Evolutionary conservation across 2,888 invertebrate genomes (phyloP), one percentile per base, ranked within the genome.

Genomic region (Eumacrocentrus americanus): DNA sequence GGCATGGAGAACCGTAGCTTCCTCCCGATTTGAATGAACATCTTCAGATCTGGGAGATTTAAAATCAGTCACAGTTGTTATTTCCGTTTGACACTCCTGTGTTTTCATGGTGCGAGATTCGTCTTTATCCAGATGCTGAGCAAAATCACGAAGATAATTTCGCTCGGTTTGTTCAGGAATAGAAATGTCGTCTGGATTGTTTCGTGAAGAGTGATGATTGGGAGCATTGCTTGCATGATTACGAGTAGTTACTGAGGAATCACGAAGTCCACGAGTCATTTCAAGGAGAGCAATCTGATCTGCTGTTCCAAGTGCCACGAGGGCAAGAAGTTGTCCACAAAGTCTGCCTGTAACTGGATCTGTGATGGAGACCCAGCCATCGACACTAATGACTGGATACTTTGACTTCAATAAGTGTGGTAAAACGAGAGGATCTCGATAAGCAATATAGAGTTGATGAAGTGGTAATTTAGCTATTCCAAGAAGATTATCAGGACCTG

Each of bases 371-470:
- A 84, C 82, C 86, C 86, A 87, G 68, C 83, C 84, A 72, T 88
- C 87, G 9, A 84, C 83, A 46, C 85, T 84, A 66, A 87, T 84
- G 7, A 87, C 84, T 18, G 88, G 88, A 66, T 85, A 74, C 85
- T 84, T 84, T 62, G 83, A 85, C 66, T 83, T 79, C 60, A 82
- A 76, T 23, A 87, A 78, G 73, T 86, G 84, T 65, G 84, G 77
- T 25, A 83, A 81, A 60, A 87, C 83, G 51, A 79, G 79, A 14
- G 83, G 81, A 81, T 87, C 87, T 63, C 85, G 81, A 68, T 84
- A 88, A 1, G 87, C 85, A 50, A 87, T 78, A 68, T 84, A 88
- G 69, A 87, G 84, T 62, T 86, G 85, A 76, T 88, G 87, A 44
- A 88, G 72, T 3, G 86, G 81, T 48, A 88, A 71, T 70, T 84